Evolutionary conservation across 2,113 vertebrate genomes (phyloP).

Genomic region (Tapirus terrestris): DNA sequence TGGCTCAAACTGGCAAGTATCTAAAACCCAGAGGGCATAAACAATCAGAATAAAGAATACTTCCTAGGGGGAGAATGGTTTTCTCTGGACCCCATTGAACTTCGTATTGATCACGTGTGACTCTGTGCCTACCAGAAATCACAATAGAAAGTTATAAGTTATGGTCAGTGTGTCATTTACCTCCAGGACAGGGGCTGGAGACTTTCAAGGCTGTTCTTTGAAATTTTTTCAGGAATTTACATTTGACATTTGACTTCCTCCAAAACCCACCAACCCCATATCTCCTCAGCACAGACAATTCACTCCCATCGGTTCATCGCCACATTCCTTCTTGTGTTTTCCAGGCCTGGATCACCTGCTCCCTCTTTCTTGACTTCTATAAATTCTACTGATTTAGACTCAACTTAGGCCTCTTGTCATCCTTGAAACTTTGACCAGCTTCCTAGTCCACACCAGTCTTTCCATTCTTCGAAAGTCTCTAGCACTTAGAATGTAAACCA

Average conservation of each 20-base stretch:
- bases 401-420: neutral
- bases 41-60: neutral
- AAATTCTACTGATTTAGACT: neutral
- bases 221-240: neutral
- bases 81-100: neutral
- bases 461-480: slow-evolving; percentile 5
- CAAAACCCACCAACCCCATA: neutral
- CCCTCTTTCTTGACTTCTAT: neutral
- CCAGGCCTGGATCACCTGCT: neutral
- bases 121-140: neutral
- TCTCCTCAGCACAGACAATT: neutral
- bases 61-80: neutral
- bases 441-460: neutral
- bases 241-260: neutral
- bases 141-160: neutral
- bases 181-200: neutral
- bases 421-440: neutral
- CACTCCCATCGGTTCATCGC: rapidly evolving
- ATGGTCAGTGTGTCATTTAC: neutral
- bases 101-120: neutral
- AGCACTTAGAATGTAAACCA: neutral
- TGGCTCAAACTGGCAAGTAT: neutral
- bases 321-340: neutral
- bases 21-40: neutral
- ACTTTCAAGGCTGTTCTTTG: neutral